Base-by-base conservation (phyloP, 2,888 invertebrate species). In the Drosophila mimica region DNA sequence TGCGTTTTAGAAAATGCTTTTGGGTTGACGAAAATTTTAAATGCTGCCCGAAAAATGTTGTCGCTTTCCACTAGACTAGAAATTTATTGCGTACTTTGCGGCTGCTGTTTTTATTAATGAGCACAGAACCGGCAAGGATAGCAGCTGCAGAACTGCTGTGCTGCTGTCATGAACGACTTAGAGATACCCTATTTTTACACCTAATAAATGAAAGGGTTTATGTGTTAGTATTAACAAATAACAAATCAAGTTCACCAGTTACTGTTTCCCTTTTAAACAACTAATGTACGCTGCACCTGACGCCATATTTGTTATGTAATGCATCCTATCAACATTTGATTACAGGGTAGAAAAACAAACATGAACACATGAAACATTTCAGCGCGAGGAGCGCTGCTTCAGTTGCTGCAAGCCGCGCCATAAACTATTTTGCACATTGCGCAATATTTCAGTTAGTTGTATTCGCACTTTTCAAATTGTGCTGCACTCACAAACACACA, bases 391-490 rank as follows among this genome's bases (percentile, higher is more conserved):
- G 70, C 48, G 49, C 43, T 62, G 69, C 61, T 80, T 64, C 61
- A 58, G 64, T 63, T 72, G 72, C 68, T 66, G 62, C 72, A 70
- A 72, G 79, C 74, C 84, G 69, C 79, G 82, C 83, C 76, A 86
- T 85, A 86, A 86, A 86, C 88, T 81, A 86, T 86, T 85, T 85
- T 87, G 83, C 86, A 85, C 89, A 78, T 82, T 88, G 88, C 88
- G 84, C 84, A 83, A 89, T 84, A 84, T 84, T 84, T 84, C 88
- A 87, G 84, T 81, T 76, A 74, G 87, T 70, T 79, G 70, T 69
- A 74, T 75, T 84, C 82, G 88, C 84, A 89, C 77, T 88, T 89
- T 89, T 80, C 85, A 74, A 89, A 89, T 89, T 87, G 88, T 82
- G 72, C 66, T 71, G 76, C 70, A 61, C 73, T 64, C 73, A 54